phyloP scores from a whole-genome alignment of 2,797 vertebrate species.

The Lateolabrax maculatus region DNA sequence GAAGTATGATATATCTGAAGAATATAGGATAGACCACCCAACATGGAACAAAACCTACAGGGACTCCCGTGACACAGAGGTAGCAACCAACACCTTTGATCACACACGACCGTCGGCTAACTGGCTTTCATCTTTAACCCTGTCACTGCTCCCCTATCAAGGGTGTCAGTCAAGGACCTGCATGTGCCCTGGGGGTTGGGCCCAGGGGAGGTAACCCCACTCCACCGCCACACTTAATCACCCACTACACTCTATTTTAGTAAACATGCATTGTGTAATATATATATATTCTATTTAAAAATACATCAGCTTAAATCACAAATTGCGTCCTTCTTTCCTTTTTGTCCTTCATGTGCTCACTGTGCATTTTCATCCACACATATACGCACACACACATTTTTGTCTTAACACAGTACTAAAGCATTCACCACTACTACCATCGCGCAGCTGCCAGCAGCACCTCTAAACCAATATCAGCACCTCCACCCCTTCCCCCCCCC shows the following conservation, averaged over 20 bases:
- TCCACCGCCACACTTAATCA: not conserved
- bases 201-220: conserved; percentile 55
- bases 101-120: conserved; percentile 45
- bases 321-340: not conserved
- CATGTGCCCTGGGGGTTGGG: conserved; percentile 22
- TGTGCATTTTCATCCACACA: conserved; percentile 5
- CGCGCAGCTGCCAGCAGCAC: conserved; percentile 46
- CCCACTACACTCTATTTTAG: not conserved
- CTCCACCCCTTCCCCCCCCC: conserved; percentile 36
- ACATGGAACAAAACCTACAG: conserved; percentile 18
- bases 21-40: conserved; percentile 11
- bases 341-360: not conserved
- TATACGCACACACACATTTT: not conserved
- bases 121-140: conserved; percentile 71
- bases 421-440: conserved; percentile 47
- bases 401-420: conserved; percentile 47
- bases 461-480: conserved; percentile 73
- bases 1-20: not conserved
- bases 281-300: too few relatives aligned
- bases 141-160: conserved; percentile 57
- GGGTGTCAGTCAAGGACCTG: conserved; percentile 53
- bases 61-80: conserved; percentile 44
- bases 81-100: conserved; percentile 44
- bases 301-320: not conserved
- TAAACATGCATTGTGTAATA: conserved; percentile 7